Evolutionary conservation across 2,797 vertebrate genomes (phyloP).

Genomic region (Antennarius maculatus): DNA sequence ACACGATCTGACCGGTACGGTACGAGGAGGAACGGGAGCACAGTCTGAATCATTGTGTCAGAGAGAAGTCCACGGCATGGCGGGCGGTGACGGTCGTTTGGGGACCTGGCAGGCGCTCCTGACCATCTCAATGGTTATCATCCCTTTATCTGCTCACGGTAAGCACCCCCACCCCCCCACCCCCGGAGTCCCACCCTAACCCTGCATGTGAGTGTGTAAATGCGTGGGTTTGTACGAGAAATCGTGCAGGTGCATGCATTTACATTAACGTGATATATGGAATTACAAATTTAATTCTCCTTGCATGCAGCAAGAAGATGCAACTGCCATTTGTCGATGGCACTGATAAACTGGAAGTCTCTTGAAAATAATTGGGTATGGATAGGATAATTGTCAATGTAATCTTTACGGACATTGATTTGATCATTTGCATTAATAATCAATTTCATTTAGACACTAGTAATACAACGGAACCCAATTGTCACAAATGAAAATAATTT

Average conservation of each 20-base stretch:
- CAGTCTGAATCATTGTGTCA: conserved; percentile 29
- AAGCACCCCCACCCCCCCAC: conserved; percentile 47
- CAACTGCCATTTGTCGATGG: background rate
- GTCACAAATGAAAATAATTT: background rate
- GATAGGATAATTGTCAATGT: background rate
- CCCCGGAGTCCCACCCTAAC: conserved; percentile 58
- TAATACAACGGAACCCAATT: background rate
- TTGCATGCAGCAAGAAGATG: background rate
- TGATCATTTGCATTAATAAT: conserved; percentile 1
- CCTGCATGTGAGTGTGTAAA: conserved; percentile 1
- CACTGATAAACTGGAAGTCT: background rate
- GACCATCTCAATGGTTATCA: conserved; percentile 69
- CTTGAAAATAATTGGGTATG: background rate
- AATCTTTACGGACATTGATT: background rate
- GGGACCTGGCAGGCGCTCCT: conserved; percentile 74
- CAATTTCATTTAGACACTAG: background rate
- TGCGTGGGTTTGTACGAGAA: conserved; percentile 9
- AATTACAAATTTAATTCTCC: conserved; percentile 1
- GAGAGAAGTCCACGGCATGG: conserved; percentile 52
- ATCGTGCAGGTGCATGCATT: conserved; percentile 35
- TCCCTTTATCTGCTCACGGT: conserved; percentile 70
- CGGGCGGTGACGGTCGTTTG: conserved; percentile 49
- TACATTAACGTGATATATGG: conserved; percentile 20
- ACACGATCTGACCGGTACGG: conserved; percentile 28
- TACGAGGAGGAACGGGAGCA: conserved; percentile 23